phyloP scores from a whole-genome alignment of 2,797 vertebrate genomes.

The Pangasius krempfi region DNA sequence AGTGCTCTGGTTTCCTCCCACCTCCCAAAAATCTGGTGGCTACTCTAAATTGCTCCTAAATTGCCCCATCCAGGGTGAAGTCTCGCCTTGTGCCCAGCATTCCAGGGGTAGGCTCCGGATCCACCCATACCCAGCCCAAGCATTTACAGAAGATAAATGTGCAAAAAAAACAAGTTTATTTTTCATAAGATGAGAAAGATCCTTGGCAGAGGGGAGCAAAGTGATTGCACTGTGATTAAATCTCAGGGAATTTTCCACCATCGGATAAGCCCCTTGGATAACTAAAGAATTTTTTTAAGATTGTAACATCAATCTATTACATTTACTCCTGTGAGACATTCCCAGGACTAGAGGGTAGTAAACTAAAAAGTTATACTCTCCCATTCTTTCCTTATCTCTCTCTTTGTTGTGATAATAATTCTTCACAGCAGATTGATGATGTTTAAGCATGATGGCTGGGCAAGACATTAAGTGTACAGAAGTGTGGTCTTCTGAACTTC shows the following conservation, averaged over 20 bases:
- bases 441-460: background rate
- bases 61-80: background rate
- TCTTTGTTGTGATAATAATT: background rate
- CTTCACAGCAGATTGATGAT: background rate
- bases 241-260: background rate
- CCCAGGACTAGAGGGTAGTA: slow-evolving; percentile 44
- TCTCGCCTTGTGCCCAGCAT: background rate
- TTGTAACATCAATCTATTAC: background rate
- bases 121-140: background rate
- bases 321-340: slow-evolving; percentile 9
- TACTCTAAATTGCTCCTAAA: background rate
- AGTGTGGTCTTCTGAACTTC: background rate
- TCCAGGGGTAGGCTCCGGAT: background rate
- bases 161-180: background rate
- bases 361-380: slow-evolving; percentile 39
- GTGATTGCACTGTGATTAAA: background rate
- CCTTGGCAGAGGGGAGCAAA: background rate
- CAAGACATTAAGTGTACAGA: background rate
- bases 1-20: background rate
- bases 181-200: slow-evolving; percentile 6
- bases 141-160: background rate
- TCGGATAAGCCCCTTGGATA: background rate
- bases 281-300: background rate
- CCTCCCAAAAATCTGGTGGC: background rate
- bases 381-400: slow-evolving; percentile 16